Evolutionary conservation across 2,113 vertebrate species (phyloP).

Genomic region (Cercopithecus mona): DNA sequence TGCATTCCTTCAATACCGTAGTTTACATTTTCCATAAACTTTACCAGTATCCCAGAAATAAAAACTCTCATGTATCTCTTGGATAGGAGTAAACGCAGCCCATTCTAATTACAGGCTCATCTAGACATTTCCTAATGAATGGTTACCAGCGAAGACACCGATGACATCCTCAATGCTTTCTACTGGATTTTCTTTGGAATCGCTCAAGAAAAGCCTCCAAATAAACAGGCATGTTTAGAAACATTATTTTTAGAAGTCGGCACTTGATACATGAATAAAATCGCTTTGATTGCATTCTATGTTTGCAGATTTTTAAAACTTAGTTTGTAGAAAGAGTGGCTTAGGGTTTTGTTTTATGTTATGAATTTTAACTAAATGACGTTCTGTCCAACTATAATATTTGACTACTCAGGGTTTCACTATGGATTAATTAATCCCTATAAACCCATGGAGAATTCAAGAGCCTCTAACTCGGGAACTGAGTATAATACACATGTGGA

Average conservation of each 20-base stretch:
- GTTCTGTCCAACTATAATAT: not conserved
- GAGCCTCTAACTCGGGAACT: not conserved
- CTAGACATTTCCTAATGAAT: not conserved
- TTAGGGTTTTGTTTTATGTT: not conserved
- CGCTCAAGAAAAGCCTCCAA: not conserved
- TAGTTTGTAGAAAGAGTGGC: not conserved
- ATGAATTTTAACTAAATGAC: not conserved
- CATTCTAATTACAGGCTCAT: not conserved
- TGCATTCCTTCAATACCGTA: not conserved
- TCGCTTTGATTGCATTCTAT: no score
- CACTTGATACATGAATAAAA: not conserved
- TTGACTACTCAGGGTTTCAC: not conserved
- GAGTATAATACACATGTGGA: no score
- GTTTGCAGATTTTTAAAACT: not conserved
- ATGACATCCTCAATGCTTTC: not conserved
- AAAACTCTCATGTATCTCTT: rapidly evolving
- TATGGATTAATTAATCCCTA: not conserved
- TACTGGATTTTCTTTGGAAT: not conserved
- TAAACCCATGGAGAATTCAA: not conserved
- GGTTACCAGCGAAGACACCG: not conserved
- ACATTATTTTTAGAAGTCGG: not conserved
- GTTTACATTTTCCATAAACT: not conserved
- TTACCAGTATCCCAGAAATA: not conserved
- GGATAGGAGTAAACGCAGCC: not conserved
- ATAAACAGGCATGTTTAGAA: not conserved